Percentiles rank a stretch among this genome's conserved stretches.
Conservation (phyloP, 2,113 vertebrate species). For the Epinephelus fuscoguttatus region DNA sequence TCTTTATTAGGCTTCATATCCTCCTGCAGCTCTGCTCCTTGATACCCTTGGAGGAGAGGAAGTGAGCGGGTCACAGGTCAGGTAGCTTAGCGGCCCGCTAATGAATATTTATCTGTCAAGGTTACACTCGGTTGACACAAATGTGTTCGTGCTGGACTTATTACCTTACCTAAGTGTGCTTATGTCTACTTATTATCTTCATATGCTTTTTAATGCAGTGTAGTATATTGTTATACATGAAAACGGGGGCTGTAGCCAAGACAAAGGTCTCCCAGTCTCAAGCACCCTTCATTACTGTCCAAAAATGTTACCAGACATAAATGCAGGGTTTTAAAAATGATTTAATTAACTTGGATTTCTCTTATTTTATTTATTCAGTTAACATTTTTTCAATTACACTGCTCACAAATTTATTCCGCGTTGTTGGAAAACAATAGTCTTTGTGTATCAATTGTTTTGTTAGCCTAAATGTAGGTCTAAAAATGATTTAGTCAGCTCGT, state of each 20-base stretch:
- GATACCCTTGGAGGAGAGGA: constrained; percentile 53
- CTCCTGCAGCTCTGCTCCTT: constrained; percentile 44
- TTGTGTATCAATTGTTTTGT: background rate
- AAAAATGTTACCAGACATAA: background rate
- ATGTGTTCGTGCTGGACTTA: constrained; percentile 53
- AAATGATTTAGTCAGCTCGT: background rate
- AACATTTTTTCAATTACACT: background rate
- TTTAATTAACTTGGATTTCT: background rate
- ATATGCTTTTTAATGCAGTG: background rate
- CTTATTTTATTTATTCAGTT: background rate
- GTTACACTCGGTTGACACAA: constrained; percentile 54
- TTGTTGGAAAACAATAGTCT: background rate
- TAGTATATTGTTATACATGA: background rate
- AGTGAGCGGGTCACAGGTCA: constrained; percentile 74
- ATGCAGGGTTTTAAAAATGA: background rate
- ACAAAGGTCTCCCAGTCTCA: background rate
- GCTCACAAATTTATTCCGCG: background rate
- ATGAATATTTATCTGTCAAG: constrained; percentile 71
- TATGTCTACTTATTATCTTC: constrained; percentile 12
- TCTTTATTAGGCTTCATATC: constrained; percentile 41
- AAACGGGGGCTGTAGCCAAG: background rate
- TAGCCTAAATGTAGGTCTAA: background rate
- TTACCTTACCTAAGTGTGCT: constrained; percentile 30
- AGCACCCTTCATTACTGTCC: background rate
- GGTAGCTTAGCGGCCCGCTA: constrained; percentile 62